Base-by-base conservation (phyloP, 2,797 vertebrate genomes). In the Schizopygopsis pylzovi region DNA sequence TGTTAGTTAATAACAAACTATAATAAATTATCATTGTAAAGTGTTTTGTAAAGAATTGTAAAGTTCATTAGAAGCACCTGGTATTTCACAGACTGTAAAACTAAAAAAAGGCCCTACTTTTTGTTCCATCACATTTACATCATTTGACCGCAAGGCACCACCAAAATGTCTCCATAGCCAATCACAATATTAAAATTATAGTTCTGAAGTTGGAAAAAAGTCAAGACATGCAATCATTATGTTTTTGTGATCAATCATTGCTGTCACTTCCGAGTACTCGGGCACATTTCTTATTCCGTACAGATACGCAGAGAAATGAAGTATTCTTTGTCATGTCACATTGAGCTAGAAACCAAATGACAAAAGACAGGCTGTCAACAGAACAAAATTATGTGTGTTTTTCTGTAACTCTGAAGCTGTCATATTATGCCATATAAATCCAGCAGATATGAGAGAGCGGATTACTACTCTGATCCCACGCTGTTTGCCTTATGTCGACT, bases 251-350 rank as follows among this genome's bases (percentile, higher is more conserved):
- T 79, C 83, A 71, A 56, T 84, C 75, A 70, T 79, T 45, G 15
- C 49, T 84, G 75, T 47, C 75, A 79, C 16, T 33, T 56, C 63
- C 4, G 11, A 37, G 78, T 15, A 67, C 59, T 9, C 25, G 1
- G 59, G 28, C 79, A 6, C 65, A 81, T 54, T 54, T 54, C 47
- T 52, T 52, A 54, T 81, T 80, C 41, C 78, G 18, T 56, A 79
- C 75, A 87, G 79, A 84, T 85, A 81, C 79, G 77, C 82, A 61
- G 79, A 83, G 84, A 79, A 85, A 87, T 83, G 39, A 81, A 67
- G 37, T 22, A 76, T 78, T 86, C 25, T 80, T 80, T 82, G 65
- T 71, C 63, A 86, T 86, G 85, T 88, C 86, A 76, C 39, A 45
- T 37, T 81, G 61, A 81, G 43, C 61, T 39, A 68, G 76, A 83